A percentile compares a stretch with the other conserved stretches of the same genome.
Conservation (phyloP, 1,140 invertebrate genomes). For the Drosophila murphyi region DNA sequence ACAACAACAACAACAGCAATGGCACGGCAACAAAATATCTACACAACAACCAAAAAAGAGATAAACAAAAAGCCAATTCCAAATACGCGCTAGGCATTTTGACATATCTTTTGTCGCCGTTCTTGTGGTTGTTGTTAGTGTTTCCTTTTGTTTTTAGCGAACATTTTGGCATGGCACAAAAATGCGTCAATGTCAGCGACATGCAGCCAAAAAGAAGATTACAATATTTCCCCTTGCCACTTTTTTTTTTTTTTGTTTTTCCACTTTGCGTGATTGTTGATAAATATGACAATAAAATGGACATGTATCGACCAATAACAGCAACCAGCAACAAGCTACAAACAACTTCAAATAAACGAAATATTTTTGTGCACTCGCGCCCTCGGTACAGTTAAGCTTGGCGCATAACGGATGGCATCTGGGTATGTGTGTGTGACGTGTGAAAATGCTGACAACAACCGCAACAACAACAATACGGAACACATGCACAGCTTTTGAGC, state of each 20-base stretch:
- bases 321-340: constrained; percentile 14
- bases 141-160: constrained; percentile 28
- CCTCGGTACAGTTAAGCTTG: constrained; percentile 35
- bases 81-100: constrained; percentile 44
- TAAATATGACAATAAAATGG: constrained; percentile 81
- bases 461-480: constrained; percentile 2
- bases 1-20: constrained; percentile 46
- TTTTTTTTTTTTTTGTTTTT: constrained; percentile 42
- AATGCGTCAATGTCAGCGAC: constrained; percentile 51
- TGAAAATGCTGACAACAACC: constrained; percentile 42
- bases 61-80: constrained; percentile 60
- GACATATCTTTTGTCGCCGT: constrained; percentile 60
- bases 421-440: constrained; percentile 31
- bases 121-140: constrained; percentile 38
- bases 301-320: constrained; percentile 50
- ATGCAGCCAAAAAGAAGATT: constrained; percentile 17
- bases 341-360: constrained; percentile 61
- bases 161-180: constrained; percentile 21
- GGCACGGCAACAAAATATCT: not conserved
- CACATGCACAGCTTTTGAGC: constrained; percentile 18
- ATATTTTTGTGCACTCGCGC: constrained; percentile 31
- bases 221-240: constrained; percentile 6
- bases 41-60: constrained; percentile 10
- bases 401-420: constrained; percentile 29
- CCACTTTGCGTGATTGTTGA: constrained; percentile 55